Percentiles rank a stretch among this genome's conserved stretches.
phyloP scores from a whole-genome alignment of 1,140 invertebrate genomes.

The Aplysia californica region DNA sequence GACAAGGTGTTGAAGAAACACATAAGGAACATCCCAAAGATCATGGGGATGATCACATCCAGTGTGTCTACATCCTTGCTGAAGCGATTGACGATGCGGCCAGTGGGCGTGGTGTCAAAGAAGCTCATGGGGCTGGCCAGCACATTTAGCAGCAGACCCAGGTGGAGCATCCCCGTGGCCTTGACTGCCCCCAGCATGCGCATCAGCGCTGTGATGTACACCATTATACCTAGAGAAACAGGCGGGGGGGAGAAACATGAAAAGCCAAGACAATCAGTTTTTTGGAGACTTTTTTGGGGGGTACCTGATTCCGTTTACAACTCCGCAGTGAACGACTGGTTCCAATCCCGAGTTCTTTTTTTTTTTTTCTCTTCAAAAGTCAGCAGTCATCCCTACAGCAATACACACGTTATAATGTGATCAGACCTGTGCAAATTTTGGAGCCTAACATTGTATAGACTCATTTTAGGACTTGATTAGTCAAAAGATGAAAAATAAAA shows the following conservation, averaged over 20 bases:
- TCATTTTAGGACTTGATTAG: too few species aligned
- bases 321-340: too few species aligned
- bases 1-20: slow-evolving; percentile 79
- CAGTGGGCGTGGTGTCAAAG: slow-evolving; percentile 84
- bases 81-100: slow-evolving; percentile 82
- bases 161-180: slow-evolving; percentile 60
- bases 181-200: slow-evolving; percentile 57
- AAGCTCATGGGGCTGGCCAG: slow-evolving; percentile 76
- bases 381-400: too few species aligned
- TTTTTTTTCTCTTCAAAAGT: too few species aligned
- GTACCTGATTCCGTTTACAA: too few species aligned
- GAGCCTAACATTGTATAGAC: too few species aligned
- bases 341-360: too few species aligned
- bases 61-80: slow-evolving; percentile 70
- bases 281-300: too few species aligned
- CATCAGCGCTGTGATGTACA: slow-evolving; percentile 42
- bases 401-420: too few species aligned
- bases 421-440: too few species aligned
- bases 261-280: too few species aligned
- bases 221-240: slow-evolving; percentile 51
- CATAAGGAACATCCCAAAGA: slow-evolving; percentile 67
- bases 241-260: not conserved
- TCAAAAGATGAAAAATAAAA: too few species aligned
- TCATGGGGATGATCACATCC: slow-evolving; percentile 70
- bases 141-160: slow-evolving; percentile 66